Evolutionary conservation across 2,113 vertebrate species (phyloP).

Genomic region (Lanius ludovicianus): DNA sequence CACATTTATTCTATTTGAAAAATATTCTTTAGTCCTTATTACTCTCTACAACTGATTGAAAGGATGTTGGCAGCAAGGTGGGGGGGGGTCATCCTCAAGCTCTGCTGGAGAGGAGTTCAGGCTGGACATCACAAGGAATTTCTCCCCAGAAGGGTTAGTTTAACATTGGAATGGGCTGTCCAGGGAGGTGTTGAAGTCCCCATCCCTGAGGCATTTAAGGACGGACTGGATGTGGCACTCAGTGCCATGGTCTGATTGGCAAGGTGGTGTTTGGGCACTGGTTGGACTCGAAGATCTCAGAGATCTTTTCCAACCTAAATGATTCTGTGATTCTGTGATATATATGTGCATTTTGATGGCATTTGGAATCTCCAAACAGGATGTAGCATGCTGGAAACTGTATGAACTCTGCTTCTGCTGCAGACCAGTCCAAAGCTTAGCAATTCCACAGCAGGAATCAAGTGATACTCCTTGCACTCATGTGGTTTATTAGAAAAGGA

Average conservation of each 20-base stretch:
- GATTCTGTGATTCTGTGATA: not conserved
- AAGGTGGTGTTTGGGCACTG: not conserved
- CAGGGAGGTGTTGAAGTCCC: not conserved
- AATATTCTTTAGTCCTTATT: not conserved
- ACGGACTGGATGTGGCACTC: not conserved
- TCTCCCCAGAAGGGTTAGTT: not conserved
- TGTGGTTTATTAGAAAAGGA: not conserved
- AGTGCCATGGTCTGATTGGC: not conserved
- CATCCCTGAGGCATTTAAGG: not conserved
- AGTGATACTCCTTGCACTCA: not conserved
- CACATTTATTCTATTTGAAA: not conserved
- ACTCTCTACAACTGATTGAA: not conserved
- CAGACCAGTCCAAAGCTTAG: not conserved
- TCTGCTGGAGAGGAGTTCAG: not conserved
- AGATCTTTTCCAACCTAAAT: not conserved
- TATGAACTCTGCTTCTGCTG: not conserved
- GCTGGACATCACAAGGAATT: not conserved
- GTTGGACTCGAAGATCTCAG: fast-evolving
- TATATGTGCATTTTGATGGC: not conserved
- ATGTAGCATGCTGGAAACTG: not conserved
- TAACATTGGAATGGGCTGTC: not conserved
- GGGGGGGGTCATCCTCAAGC: not conserved
- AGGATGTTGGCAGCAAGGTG: not conserved
- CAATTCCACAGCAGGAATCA: not conserved
- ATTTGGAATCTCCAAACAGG: not conserved